A percentile compares a stretch with the other conserved stretches of the same genome.
phyloP scores from a whole-genome alignment of 2,113 vertebrate species.

The Micronisus gabar region DNA sequence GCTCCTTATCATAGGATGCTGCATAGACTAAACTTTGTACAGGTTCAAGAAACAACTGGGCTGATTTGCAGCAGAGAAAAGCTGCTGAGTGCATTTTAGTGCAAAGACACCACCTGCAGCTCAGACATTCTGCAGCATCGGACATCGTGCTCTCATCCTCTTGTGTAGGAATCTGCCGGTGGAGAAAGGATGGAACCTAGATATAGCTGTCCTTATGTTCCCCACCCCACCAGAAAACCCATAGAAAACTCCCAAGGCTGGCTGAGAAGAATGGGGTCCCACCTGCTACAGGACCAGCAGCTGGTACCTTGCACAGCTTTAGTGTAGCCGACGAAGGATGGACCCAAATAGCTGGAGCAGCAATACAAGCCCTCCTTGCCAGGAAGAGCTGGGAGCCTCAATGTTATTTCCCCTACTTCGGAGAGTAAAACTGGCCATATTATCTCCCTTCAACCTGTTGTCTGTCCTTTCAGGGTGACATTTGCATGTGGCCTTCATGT shows the following conservation, averaged over 20 bases:
- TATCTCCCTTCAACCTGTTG: neutral
- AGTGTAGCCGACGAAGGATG: rapidly evolving
- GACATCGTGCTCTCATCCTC: neutral
- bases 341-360: neutral
- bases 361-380: neutral
- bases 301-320: neutral
- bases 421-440: neutral
- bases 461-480: neutral
- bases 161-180: neutral
- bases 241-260: neutral
- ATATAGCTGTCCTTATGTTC: neutral
- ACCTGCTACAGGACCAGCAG: neutral
- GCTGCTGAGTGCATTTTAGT: neutral
- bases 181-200: neutral
- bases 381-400: neutral
- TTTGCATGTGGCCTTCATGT: rapidly evolving
- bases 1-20: neutral
- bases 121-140: neutral
- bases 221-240: neutral
- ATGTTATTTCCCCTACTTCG: neutral
- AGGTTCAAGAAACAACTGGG: neutral
- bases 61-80: neutral
- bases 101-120: neutral
- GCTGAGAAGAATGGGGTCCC: neutral
- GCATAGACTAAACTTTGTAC: neutral